phyloP scores from a whole-genome alignment of 1,140 invertebrate species.

The Steinernema feltiae region DNA sequence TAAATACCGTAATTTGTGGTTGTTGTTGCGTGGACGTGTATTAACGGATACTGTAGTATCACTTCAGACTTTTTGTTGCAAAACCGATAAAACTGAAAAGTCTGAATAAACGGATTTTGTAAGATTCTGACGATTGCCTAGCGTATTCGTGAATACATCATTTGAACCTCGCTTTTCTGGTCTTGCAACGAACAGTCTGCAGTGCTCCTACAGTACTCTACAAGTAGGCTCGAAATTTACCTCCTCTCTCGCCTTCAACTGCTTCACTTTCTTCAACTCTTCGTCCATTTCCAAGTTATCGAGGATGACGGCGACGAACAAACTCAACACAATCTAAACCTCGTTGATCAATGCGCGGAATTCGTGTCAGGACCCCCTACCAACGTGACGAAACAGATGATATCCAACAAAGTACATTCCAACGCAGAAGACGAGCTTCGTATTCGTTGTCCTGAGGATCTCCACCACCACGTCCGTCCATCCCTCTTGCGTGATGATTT shows the following conservation, averaged over 20 bases:
- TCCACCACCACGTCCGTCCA: constrained; percentile 76
- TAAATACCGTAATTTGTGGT: too few relatives aligned
- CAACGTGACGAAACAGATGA: constrained; percentile 95
- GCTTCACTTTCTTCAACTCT: constrained; percentile 98
- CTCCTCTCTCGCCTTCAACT: constrained; percentile 62
- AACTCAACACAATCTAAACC: constrained; percentile 87
- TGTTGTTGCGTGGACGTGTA: too few relatives aligned
- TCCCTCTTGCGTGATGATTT: constrained; percentile 97
- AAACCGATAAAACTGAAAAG: too few relatives aligned
- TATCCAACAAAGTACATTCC: constrained; percentile 98
- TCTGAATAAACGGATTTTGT: too few relatives aligned
- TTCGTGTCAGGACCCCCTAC: constrained; percentile 63
- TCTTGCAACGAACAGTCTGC: too few relatives aligned
- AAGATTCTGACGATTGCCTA: too few relatives aligned
- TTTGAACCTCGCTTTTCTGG: too few relatives aligned
- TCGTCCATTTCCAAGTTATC: constrained; percentile 99
- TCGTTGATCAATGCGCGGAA: not conserved
- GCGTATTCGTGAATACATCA: too few relatives aligned
- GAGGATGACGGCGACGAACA: constrained; percentile 99
- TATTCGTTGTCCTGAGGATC: constrained; percentile 81
- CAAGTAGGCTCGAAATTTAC: too few relatives aligned
- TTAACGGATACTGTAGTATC: too few relatives aligned
- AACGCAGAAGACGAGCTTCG: constrained; percentile 82
- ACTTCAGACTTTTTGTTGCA: too few relatives aligned
- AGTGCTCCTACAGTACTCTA: too few relatives aligned